Evolutionary conservation across 2,888 invertebrate species (phyloP).

Genomic region (Cyaniris semiargus): DNA sequence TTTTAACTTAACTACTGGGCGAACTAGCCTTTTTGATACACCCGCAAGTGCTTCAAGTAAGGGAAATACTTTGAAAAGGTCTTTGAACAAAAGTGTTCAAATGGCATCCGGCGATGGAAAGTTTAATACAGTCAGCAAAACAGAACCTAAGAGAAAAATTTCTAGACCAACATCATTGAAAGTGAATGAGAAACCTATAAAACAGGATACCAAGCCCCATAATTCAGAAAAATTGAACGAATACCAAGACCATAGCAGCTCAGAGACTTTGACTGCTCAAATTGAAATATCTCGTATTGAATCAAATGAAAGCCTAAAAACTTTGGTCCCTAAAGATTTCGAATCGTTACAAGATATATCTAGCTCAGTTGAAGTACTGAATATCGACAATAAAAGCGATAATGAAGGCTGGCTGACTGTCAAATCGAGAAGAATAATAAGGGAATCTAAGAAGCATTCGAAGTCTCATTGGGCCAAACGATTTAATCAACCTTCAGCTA

Average conservation of each 20-base stretch:
- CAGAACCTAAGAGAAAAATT: constrained; percentile 57
- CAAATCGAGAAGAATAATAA: constrained; percentile 84
- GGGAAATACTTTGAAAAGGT: constrained; percentile 44
- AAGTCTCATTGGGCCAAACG: constrained; percentile 87
- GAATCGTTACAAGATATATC: constrained; percentile 54
- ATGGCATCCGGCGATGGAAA: constrained; percentile 64
- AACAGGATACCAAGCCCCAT: constrained; percentile 38
- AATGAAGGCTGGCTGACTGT: constrained; percentile 95
- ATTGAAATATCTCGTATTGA: constrained; percentile 71
- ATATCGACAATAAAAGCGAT: constrained; percentile 64
- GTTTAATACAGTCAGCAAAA: constrained; percentile 49
- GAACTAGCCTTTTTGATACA: constrained; percentile 69
- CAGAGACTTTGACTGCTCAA: constrained; percentile 78
- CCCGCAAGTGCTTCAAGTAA: constrained; percentile 50
- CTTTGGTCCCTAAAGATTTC: constrained; percentile 70
- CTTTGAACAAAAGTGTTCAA: constrained; percentile 52
- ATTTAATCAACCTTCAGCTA: constrained; percentile 90
- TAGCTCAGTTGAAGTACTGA: constrained; percentile 75
- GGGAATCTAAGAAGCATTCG: constrained; percentile 79
- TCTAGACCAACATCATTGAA: constrained; percentile 62
- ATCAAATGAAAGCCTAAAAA: constrained; percentile 74
- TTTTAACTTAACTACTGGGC: constrained; percentile 74
- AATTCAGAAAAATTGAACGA: constrained; percentile 57
- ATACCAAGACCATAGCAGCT: constrained; percentile 74
- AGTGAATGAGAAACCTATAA: constrained; percentile 60